These are phyloP conservation scores for Mus pahari DNA, from an alignment of 2,113 vertebrate species.

Conservation along the genomic window DNA sequence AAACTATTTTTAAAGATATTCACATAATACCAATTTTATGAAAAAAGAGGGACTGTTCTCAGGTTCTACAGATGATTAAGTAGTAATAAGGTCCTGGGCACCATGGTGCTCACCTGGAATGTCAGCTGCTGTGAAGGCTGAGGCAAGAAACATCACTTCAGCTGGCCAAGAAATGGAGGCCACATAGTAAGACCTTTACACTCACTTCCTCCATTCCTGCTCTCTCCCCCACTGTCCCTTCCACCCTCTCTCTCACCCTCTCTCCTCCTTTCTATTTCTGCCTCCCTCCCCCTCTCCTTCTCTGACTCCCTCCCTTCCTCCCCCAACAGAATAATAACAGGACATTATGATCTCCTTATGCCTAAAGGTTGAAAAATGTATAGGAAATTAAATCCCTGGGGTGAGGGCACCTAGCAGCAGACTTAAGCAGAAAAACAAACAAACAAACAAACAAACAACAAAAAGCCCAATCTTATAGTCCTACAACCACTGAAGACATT, in stretches of 20 bases:
- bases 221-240: neutral
- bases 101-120: neutral
- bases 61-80: neutral
- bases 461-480: neutral
- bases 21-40: neutral
- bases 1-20: neutral
- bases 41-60: neutral
- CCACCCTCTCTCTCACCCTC: too few species aligned
- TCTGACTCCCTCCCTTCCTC: too few species aligned
- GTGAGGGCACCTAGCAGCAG: neutral
- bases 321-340: neutral
- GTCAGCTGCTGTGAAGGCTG: neutral
- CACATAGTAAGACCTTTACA: neutral
- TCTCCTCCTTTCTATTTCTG: neutral
- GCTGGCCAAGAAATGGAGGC: neutral
- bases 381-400: neutral
- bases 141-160: neutral
- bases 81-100: neutral
- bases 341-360: neutral
- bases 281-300: neutral
- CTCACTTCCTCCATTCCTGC: too few species aligned
- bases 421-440: slow-evolving; percentile 31
- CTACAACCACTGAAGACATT: neutral
- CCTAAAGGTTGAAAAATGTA: neutral
- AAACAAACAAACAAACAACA: neutral